A percentile compares a stretch with the other conserved stretches of the same genome.
phyloP scores from a whole-genome alignment of 2,113 vertebrate species.

The Acrocephalus kingi region DNA sequence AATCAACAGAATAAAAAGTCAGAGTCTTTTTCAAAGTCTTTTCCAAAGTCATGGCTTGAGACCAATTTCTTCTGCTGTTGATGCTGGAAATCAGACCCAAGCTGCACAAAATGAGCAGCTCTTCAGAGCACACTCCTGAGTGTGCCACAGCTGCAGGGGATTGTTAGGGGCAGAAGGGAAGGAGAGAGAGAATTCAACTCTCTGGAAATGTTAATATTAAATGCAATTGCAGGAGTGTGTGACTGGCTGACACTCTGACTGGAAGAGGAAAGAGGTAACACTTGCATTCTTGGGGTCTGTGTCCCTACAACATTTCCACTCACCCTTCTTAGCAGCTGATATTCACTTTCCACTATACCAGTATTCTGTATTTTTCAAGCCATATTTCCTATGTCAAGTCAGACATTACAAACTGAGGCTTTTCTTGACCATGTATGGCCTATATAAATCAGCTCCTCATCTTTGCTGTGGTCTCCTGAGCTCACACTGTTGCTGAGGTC shows the following conservation, averaged over 20 bases:
- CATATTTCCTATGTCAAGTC: neutral
- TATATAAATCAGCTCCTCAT: neutral
- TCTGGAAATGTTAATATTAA: neutral
- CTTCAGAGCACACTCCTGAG: neutral
- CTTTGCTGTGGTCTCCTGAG: neutral
- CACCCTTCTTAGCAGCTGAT: neutral
- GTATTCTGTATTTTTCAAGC: neutral
- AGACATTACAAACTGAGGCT: neutral
- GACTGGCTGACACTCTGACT: neutral
- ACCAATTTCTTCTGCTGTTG: neutral
- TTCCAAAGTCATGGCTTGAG: neutral
- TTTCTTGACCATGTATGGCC: neutral
- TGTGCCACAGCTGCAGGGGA: neutral
- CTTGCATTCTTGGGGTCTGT: neutral
- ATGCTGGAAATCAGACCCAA: neutral
- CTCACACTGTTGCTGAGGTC: accelerated
- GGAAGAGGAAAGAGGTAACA: neutral
- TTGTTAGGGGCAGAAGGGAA: neutral
- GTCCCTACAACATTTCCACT: neutral
- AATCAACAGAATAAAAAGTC: neutral
- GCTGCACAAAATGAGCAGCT: neutral
- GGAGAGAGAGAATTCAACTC: neutral
- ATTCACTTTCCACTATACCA: accelerated
- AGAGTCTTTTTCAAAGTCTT: neutral
- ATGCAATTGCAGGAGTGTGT: neutral